Evolutionary conservation across 2,797 vertebrate genomes (phyloP).

Genomic region (Pteropus rufus): DNA sequence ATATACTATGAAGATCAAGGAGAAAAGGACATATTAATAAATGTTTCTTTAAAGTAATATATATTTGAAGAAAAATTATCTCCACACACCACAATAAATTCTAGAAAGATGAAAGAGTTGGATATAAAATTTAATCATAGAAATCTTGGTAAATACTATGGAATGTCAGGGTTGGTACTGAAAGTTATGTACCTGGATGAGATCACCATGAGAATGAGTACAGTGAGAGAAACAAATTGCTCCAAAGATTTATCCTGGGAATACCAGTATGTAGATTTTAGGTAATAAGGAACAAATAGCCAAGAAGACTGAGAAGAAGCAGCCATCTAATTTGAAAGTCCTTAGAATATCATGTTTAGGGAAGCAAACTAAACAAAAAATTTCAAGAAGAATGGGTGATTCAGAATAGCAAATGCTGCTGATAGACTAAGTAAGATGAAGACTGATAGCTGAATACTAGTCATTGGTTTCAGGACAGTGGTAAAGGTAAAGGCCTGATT

Average conservation of each 20-base stretch:
- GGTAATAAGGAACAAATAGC: background rate
- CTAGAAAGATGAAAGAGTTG: background rate
- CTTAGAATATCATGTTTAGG: background rate
- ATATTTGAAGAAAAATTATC: background rate
- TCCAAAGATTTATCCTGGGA: background rate
- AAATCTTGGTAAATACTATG: background rate
- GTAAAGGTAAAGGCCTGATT: background rate
- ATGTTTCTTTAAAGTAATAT: background rate
- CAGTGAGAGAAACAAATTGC: background rate
- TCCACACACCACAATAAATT: background rate
- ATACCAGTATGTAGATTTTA: too few relatives aligned
- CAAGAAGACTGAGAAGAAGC: background rate
- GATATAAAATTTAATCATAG: background rate
- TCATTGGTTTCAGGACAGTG: accelerated
- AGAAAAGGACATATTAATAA: background rate
- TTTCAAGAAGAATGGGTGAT: background rate
- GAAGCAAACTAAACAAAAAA: background rate
- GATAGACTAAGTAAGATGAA: background rate
- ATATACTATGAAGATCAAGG: background rate
- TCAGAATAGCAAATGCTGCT: background rate
- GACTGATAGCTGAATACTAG: background rate
- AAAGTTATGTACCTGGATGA: background rate
- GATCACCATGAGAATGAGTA: background rate
- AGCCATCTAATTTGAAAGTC: background rate
- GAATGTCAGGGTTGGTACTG: background rate